phyloP scores from a whole-genome alignment of 2,797 vertebrate species.

The Sorex maritimensis region DNA sequence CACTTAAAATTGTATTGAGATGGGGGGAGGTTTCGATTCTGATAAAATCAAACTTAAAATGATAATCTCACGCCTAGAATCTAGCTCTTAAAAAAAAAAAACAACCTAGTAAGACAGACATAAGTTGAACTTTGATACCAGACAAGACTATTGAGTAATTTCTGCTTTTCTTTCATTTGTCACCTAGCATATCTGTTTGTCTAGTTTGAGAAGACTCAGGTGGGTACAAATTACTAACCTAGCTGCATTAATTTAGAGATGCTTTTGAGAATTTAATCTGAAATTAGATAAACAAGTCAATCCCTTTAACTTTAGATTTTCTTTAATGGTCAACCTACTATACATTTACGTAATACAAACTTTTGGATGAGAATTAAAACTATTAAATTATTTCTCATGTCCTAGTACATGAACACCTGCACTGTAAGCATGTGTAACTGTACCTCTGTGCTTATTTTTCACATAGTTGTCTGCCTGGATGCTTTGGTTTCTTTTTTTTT shows the following conservation, averaged over 20 bases:
- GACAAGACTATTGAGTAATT: background rate
- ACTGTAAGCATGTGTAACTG: background rate
- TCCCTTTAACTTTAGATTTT: slow-evolving; percentile 77
- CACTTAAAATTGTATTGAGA: background rate
- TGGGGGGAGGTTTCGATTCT: background rate
- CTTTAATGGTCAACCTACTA: slow-evolving; percentile 72
- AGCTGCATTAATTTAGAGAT: background rate
- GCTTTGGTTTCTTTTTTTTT: background rate
- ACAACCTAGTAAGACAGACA: background rate
- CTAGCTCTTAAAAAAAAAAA: too few relatives aligned
- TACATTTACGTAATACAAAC: slow-evolving; percentile 70
- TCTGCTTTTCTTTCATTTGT: slow-evolving; percentile 28
- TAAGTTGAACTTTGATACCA: background rate
- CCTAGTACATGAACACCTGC: rapidly evolving
- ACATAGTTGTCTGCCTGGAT: background rate
- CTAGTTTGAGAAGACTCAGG: background rate
- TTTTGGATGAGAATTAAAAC: slow-evolving; percentile 65
- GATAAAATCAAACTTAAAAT: background rate
- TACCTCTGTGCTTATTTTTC: background rate
- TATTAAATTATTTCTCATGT: background rate
- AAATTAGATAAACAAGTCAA: background rate
- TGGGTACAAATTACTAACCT: background rate
- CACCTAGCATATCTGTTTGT: background rate
- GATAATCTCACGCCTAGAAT: background rate
- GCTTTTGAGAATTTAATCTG: slow-evolving; percentile 30